A percentile compares a stretch with the other conserved stretches of the same genome.
Evolutionary conservation across 2,888 invertebrate species (phyloP).

Genomic region (Sycophila texana): DNA sequence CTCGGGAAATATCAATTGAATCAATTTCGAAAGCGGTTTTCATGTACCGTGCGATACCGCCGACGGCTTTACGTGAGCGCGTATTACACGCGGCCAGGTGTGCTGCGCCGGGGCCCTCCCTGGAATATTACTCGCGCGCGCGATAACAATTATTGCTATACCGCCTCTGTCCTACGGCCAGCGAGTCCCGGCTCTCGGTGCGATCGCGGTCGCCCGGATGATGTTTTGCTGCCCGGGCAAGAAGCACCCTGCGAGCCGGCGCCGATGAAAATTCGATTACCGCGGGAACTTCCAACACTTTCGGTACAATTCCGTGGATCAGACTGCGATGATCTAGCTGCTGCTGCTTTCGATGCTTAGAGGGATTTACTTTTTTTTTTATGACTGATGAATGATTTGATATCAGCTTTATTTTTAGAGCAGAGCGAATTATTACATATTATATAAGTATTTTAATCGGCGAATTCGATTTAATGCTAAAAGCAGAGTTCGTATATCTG

Average conservation of each 20-base stretch:
- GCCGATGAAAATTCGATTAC: no score
- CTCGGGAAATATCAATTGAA: constrained; percentile 68
- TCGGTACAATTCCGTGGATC: no score
- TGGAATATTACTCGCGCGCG: constrained; percentile 64
- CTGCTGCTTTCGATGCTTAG: no score
- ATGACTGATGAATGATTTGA: no score
- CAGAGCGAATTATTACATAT: no score
- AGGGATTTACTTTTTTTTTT: no score
- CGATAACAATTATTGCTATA: constrained; percentile 62
- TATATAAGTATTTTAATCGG: no score
- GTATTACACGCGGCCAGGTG: constrained; percentile 64
- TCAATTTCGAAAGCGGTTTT: constrained; percentile 69
- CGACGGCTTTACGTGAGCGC: constrained; percentile 58
- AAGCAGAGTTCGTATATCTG: no score
- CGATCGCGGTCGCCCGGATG: constrained; percentile 7
- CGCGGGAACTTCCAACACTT: no score
- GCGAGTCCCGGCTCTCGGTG: neutral
- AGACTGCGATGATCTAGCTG: no score
- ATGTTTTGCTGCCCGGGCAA: constrained; percentile 5
- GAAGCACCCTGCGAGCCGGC: neutral
- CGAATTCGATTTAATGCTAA: no score
- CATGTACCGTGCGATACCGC: constrained; percentile 61
- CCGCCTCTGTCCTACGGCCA: neutral
- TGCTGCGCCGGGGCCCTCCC: constrained; percentile 34
- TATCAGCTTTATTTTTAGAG: no score